These are phyloP conservation scores for Apoda limacodes DNA, from an alignment of 2,888 invertebrate species.

Conservation along the genomic window DNA sequence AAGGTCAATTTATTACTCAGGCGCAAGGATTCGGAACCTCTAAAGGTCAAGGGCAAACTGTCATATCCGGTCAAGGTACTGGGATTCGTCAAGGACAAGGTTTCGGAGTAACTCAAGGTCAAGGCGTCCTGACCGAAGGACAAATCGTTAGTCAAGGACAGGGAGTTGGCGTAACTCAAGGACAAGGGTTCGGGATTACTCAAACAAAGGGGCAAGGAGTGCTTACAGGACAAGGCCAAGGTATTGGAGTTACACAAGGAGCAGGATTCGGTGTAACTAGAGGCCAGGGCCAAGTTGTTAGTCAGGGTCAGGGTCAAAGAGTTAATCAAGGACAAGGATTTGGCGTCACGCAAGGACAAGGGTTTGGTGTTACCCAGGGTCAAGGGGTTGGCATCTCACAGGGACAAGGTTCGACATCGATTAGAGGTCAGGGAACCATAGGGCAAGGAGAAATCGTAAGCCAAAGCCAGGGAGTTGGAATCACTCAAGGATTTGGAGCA, in stretches of 20 bases:
- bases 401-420: conserved; percentile 20
- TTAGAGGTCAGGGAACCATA: conserved; percentile 5
- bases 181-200: conserved; percentile 24
- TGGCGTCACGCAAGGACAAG: conserved; percentile 12
- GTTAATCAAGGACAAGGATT: conserved; percentile 18
- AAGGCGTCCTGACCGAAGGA: conserved; percentile 1
- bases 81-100: conserved; percentile 11
- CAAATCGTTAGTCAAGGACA: too few relatives aligned
- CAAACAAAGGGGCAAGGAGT: too few relatives aligned
- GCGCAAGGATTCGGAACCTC: too few relatives aligned
- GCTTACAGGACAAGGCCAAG: conserved; percentile 27
- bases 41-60: conserved; percentile 11
- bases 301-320: conserved; percentile 16
- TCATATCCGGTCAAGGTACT: conserved; percentile 6
- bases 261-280: conserved; percentile 1
- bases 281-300: conserved; percentile 13
- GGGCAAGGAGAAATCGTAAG: conserved; percentile 16
- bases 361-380: conserved; percentile 13
- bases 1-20: too few relatives aligned
- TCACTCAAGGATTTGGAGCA: conserved; percentile 9
- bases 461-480: conserved; percentile 4
- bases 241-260: conserved; percentile 23
- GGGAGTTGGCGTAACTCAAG: conserved; percentile 20
- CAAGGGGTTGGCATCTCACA: conserved; percentile 18
- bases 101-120: conserved; percentile 2